These are phyloP conservation scores for Hydriomena furcata DNA, from an alignment of 2,888 invertebrate species.

Conservation along the genomic window DNA sequence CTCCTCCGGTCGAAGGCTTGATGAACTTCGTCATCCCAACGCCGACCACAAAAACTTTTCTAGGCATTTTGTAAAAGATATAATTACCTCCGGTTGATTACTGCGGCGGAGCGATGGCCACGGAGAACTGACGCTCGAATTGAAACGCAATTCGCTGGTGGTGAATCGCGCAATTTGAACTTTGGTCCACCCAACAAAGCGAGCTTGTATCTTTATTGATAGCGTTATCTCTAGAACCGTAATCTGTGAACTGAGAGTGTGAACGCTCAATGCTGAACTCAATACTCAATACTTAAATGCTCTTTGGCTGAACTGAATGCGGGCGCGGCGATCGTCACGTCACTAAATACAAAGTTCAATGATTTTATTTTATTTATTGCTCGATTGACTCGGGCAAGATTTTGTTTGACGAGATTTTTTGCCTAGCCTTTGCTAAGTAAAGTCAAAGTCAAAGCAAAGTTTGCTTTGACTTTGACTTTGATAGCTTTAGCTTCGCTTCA, in stretches of 20 bases:
- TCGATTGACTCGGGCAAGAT: too few species aligned
- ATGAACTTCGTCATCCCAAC: conserved; percentile 99
- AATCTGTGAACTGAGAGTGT: not conserved
- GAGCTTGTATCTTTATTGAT: conserved; percentile 22
- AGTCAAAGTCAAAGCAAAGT: too few species aligned
- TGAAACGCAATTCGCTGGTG: conserved; percentile 34
- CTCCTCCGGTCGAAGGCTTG: conserved; percentile 94
- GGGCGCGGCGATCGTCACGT: not conserved
- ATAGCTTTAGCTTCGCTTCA: too few species aligned
- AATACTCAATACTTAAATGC: too few species aligned
- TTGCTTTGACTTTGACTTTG: too few species aligned
- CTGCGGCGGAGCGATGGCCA: conserved; percentile 50
- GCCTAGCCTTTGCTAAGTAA: too few species aligned
- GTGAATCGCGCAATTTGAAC: conserved; percentile 34
- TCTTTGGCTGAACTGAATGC: too few species aligned
- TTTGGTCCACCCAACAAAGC: conserved; percentile 34
- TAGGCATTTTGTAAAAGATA: conserved; percentile 64
- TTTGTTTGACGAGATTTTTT: too few species aligned
- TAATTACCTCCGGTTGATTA: conserved; percentile 64
- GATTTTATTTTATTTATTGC: too few species aligned
- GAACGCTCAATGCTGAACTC: too few species aligned
- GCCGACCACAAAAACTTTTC: conserved; percentile 94
- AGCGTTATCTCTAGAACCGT: conserved; percentile 16
- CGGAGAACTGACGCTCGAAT: conserved; percentile 44
- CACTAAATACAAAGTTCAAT: not conserved